A percentile compares a stretch with the other conserved stretches of the same genome.
Evolutionary conservation across 2,888 invertebrate genomes (phyloP).

Genomic region (Phlogophora meticulosa): DNA sequence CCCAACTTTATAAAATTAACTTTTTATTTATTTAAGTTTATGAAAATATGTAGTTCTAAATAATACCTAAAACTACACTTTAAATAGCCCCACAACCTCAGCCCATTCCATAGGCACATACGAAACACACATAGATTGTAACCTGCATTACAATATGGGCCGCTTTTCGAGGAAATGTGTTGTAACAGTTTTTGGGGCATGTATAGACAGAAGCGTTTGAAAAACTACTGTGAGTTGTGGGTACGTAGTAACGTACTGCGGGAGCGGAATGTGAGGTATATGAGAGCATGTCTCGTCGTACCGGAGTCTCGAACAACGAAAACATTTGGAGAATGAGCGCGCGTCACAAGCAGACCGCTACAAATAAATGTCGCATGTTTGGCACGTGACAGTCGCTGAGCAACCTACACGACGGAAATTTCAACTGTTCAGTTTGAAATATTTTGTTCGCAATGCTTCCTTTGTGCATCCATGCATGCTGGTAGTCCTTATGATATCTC

Average conservation of each 20-base stretch:
- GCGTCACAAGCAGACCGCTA: slow-evolving; percentile 75
- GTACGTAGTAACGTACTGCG: slow-evolving; percentile 57
- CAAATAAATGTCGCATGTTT: slow-evolving; percentile 76
- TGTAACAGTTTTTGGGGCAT: slow-evolving; percentile 68
- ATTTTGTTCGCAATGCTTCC: slow-evolving; percentile 44
- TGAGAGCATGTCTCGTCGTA: slow-evolving; percentile 67
- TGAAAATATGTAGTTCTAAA: no score
- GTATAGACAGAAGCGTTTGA: slow-evolving; percentile 65
- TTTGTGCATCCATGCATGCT: slow-evolving; percentile 28
- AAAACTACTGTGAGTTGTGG: slow-evolving; percentile 71
- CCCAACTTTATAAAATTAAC: no score
- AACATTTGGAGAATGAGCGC: slow-evolving; percentile 80
- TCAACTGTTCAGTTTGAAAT: slow-evolving; percentile 69
- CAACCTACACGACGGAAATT: slow-evolving; percentile 67
- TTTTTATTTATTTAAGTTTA: no score
- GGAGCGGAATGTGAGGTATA: slow-evolving; percentile 69
- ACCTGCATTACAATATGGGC: no score
- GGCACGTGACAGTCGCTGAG: slow-evolving; percentile 68
- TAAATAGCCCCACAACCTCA: no score
- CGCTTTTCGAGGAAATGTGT: no score
- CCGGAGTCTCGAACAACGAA: slow-evolving; percentile 73
- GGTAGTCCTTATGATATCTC: slow-evolving; percentile 15
- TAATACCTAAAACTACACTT: no score
- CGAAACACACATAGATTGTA: no score
- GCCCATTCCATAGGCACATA: no score